Base-by-base conservation (phyloP, 2,113 vertebrate species). In the Urocitellus parryii region DNA sequence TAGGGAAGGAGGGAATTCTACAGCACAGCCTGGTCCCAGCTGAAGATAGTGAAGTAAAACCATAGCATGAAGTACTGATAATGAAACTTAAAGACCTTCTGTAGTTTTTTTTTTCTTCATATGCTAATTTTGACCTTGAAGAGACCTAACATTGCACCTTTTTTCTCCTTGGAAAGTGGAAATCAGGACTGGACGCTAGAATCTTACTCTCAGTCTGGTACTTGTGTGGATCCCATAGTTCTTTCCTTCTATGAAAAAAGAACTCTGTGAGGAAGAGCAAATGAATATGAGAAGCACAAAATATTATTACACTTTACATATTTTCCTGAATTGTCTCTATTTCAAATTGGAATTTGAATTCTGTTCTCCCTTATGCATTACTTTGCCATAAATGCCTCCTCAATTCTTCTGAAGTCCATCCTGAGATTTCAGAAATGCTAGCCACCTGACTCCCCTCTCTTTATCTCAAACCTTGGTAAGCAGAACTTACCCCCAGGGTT, bases 121-220 rank as follows among this genome's bases (percentile, higher is more conserved):
- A 82, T 91, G 45, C 68, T 78, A 13, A 53, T 78, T 96, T 93
- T 81, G 37, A 90, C 34, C 67, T 82, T 95, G 32, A 83, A 51
- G 8, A 51, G 14, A 5, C 22, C 53, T 93, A 10, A 14, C 25
- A 27, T 63, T 90, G 9, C 34, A 29, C 56, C 7, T 74, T 48
- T 90, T 37, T 81, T 74, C 32, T 70, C 90, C 51, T 42, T 67
- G 39, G 32, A 22, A 90, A 8, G 11, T 27, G 27, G 48, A 74
- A 91, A 20, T 48, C 61, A 88, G 37, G 24, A 61, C 37, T 93
- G 42, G 39, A 68, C 48, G 9, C 29, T 89, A 27, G 24, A 18
- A 20, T 67, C 29, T 6, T 88, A 39, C 8, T 89, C 34, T 86
- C 24, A 92, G 4, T 80, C 16, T 65, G 0, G 20, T 83, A 20